A percentile compares a stretch with the other conserved stretches of the same genome.
Conservation (phyloP, 2,113 vertebrate species). For the Datnioides undecimradiatus region DNA sequence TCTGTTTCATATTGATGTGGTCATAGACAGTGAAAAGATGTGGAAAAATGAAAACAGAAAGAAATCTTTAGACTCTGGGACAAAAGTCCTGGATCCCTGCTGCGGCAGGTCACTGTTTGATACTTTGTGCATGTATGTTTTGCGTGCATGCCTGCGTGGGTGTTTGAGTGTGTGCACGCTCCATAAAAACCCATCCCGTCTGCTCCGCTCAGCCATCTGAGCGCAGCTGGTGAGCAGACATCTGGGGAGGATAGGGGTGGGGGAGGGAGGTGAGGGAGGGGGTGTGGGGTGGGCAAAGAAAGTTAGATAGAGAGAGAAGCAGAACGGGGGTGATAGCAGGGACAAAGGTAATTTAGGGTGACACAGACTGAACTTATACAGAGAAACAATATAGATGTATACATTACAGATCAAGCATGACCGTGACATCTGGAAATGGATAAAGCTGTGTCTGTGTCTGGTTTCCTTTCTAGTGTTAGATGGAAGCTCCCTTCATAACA, state of each 20-base stretch:
- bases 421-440: slow-evolving; percentile 29
- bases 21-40: slow-evolving; percentile 37
- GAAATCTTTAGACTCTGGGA: slow-evolving; percentile 49
- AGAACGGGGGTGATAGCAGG: slow-evolving; percentile 58
- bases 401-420: not conserved
- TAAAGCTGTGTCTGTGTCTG: slow-evolving; percentile 32
- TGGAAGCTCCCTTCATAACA: slow-evolving; percentile 10
- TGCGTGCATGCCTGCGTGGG: slow-evolving; percentile 24
- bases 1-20: slow-evolving; percentile 72
- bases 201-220: slow-evolving; percentile 73
- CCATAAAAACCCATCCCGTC: slow-evolving; percentile 57
- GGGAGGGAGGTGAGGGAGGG: not conserved
- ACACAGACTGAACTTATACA: slow-evolving; percentile 31
- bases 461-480: slow-evolving; percentile 31
- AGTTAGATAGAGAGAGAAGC: slow-evolving; percentile 34
- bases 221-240: slow-evolving; percentile 79
- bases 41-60: slow-evolving; percentile 46
- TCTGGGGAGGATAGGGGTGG: slow-evolving; percentile 65
- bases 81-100: slow-evolving; percentile 57
- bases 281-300: slow-evolving; percentile 29
- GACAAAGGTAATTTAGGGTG: slow-evolving; percentile 74
- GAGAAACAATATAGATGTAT: slow-evolving; percentile 25
- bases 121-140: slow-evolving; percentile 17
- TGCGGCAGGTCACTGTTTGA: slow-evolving; percentile 40
- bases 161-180: slow-evolving; percentile 38